phyloP scores from a whole-genome alignment of 1,140 invertebrate genomes.

The Drosophila insularis region DNA sequence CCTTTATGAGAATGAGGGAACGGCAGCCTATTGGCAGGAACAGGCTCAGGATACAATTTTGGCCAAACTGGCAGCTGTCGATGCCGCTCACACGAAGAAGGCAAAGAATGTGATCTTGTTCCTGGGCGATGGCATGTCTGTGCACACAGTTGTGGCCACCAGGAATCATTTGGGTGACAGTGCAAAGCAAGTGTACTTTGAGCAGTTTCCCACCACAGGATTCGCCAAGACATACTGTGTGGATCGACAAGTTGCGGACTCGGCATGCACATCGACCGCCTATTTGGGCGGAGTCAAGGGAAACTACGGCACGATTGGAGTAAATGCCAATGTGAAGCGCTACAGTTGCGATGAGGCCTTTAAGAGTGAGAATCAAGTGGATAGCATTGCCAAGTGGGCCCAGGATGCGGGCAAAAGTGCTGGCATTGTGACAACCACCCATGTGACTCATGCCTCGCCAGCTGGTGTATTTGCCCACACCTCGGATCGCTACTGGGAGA shows the following conservation, averaged over 20 bases:
- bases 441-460: conserved; percentile 92
- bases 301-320: conserved; percentile 89
- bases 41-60: conserved; percentile 65
- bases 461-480: conserved; percentile 91
- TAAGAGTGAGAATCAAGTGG: conserved; percentile 83
- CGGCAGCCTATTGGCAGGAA: conserved; percentile 67
- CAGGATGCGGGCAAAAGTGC: conserved; percentile 88
- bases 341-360: conserved; percentile 83
- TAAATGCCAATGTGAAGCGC: conserved; percentile 86
- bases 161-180: conserved; percentile 87
- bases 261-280: conserved; percentile 90
- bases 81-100: conserved; percentile 59
- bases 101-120: conserved; percentile 91
- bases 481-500: conserved; percentile 90
- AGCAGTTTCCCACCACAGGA: conserved; percentile 88
- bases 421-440: conserved; percentile 90
- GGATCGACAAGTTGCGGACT: conserved; percentile 89
- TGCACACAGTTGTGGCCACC: conserved; percentile 88
- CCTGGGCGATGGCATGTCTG: conserved; percentile 91
- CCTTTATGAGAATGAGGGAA: conserved; percentile 54
- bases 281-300: conserved; percentile 92
- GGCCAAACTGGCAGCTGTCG: conserved; percentile 61
- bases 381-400: conserved; percentile 87
- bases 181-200: conserved; percentile 87
- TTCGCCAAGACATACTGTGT: conserved; percentile 92